Evolutionary conservation across 2,113 vertebrate genomes (phyloP).

Genomic region (Urocitellus parryii): DNA sequence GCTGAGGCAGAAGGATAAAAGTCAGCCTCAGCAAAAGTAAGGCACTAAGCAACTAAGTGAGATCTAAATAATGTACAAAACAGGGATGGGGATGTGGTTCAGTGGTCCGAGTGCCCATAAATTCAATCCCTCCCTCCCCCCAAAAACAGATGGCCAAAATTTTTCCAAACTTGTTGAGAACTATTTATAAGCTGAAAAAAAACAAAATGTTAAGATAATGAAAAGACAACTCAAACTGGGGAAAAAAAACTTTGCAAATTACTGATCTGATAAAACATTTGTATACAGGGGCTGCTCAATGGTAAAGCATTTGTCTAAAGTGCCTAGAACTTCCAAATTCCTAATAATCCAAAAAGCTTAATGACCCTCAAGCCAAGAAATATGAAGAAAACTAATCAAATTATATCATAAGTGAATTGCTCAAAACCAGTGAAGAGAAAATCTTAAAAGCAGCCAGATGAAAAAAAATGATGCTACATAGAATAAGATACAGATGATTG

Average conservation of each 20-base stretch:
- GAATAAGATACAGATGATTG: neutral
- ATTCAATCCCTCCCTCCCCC: too few species aligned
- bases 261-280: neutral
- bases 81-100: too few species aligned
- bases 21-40: too few species aligned
- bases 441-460: neutral
- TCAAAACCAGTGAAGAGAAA: slow-evolving; percentile 33
- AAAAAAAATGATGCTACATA: neutral
- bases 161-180: too few species aligned
- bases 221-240: neutral
- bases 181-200: neutral
- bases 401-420: neutral
- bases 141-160: too few species aligned
- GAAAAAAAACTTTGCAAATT: neutral
- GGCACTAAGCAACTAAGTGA: too few species aligned
- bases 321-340: neutral
- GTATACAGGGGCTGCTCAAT: neutral
- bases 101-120: too few species aligned
- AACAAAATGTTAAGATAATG: neutral
- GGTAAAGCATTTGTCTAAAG: neutral
- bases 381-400: neutral
- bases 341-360: neutral
- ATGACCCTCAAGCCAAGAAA: neutral
- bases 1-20: too few species aligned
- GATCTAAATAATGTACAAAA: neutral